Percentiles rank a stretch among this genome's conserved stretches.
phyloP scores from a whole-genome alignment of 2,888 invertebrate genomes.

The Neoascia interrupta region DNA sequence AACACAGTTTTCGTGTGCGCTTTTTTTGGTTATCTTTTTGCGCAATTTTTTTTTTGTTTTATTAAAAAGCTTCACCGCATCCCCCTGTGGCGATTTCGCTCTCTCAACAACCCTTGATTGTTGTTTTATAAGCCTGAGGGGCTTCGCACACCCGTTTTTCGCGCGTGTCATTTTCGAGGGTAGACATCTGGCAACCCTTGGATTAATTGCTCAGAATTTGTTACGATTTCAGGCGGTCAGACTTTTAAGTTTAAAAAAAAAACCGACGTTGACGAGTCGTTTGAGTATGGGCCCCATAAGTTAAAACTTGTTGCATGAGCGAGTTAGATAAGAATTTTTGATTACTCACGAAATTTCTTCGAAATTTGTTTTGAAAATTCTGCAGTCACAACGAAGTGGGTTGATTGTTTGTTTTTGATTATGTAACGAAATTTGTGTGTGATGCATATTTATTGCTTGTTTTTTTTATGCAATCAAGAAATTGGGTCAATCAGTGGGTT shows the following conservation, averaged over 20 bases:
- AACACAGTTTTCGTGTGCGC: constrained; percentile 16
- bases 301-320: constrained; percentile 33
- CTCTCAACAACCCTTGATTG: neutral
- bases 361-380: constrained; percentile 29
- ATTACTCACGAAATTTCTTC: constrained; percentile 44
- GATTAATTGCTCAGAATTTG: no score
- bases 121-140: no score
- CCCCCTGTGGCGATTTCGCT: neutral
- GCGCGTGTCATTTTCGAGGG: no score
- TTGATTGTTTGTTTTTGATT: constrained; percentile 1
- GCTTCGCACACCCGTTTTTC: no score
- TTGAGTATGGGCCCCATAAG: no score
- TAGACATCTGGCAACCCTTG: no score
- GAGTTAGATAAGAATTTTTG: constrained; percentile 41
- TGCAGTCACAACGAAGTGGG: constrained; percentile 1
- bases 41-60: constrained; percentile 9
- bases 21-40: constrained; percentile 15
- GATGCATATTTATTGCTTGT: no score
- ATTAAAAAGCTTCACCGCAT: constrained; percentile 8
- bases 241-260: neutral
- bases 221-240: no score
- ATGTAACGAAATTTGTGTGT: no score
- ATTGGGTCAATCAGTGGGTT: no score
- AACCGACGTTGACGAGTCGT: neutral
- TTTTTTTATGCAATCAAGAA: no score